These are phyloP conservation scores for Archegozetes longisetosus DNA, from an alignment of 1,140 invertebrate species.

Conservation along the genomic window DNA sequence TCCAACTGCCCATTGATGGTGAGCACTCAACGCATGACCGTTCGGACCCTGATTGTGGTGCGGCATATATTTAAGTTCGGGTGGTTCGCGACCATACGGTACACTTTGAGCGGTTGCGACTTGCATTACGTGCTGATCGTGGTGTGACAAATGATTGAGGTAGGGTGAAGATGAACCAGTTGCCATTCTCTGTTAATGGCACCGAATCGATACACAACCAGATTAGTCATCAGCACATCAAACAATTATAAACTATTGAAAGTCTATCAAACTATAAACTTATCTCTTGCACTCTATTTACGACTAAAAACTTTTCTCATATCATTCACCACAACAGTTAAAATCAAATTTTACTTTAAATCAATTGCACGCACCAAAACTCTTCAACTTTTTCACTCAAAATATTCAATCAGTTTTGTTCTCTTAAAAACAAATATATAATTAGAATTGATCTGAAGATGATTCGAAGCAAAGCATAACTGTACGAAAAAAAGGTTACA, in stretches of 20 bases:
- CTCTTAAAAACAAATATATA: too few species aligned
- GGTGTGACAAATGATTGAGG: slow-evolving; percentile 12
- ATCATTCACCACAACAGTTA: too few species aligned
- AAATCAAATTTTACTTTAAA: too few species aligned
- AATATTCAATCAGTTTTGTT: too few species aligned
- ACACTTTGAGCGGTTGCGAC: slow-evolving; percentile 33
- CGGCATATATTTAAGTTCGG: slow-evolving; percentile 86
- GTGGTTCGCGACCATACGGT: slow-evolving; percentile 43
- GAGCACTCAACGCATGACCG: slow-evolving; percentile 43
- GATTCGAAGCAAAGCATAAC: too few species aligned
- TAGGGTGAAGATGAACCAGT: slow-evolving; percentile 22
- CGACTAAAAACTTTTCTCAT: too few species aligned
- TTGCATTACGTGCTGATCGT: slow-evolving; percentile 20
- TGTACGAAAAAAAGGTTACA: too few species aligned
- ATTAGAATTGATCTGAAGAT: too few species aligned
- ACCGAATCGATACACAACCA: neutral
- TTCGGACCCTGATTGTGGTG: slow-evolving; percentile 55
- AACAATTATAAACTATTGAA: neutral
- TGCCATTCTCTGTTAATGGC: slow-evolving; percentile 17
- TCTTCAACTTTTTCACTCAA: too few species aligned
- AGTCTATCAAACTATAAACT: too few species aligned
- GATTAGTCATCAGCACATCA: neutral
- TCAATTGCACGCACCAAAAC: too few species aligned
- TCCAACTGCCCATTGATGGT: slow-evolving; percentile 61
- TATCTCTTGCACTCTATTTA: too few species aligned